A percentile compares a stretch with the other conserved stretches of the same genome.
phyloP scores from a whole-genome alignment of 2,888 invertebrate species.

The Mycogona germanica region DNA sequence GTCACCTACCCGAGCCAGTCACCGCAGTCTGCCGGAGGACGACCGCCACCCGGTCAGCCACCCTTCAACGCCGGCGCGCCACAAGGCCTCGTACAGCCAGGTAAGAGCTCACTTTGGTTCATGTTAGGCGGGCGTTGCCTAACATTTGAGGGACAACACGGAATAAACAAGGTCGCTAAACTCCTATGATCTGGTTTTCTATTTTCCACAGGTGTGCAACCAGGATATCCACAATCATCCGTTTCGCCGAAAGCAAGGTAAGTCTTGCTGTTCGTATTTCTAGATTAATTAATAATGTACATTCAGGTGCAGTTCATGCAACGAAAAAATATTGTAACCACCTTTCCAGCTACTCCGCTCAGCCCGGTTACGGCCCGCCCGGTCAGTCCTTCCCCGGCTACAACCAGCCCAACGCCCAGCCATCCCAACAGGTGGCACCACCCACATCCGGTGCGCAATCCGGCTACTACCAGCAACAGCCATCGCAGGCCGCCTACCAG shows the following conservation, averaged over 20 bases:
- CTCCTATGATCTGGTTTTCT: too few relatives aligned
- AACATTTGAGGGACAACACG: too few relatives aligned
- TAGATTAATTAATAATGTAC: background rate
- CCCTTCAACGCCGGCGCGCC: too few relatives aligned
- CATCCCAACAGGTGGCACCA: background rate
- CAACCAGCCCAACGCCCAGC: background rate
- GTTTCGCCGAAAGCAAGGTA: conserved; percentile 16
- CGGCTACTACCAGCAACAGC: conserved; percentile 14
- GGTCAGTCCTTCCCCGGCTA: conserved; percentile 1
- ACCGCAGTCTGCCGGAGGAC: background rate
- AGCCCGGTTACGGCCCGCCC: background rate
- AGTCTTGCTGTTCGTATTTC: conserved; percentile 3
- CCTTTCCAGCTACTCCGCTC: background rate
- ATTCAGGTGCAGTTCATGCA: too few relatives aligned
- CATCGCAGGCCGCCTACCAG: background rate
- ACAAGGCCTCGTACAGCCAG: too few relatives aligned
- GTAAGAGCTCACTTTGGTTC: too few relatives aligned
- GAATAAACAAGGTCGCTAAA: too few relatives aligned
- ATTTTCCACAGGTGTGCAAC: too few relatives aligned
- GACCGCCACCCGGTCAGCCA: background rate
- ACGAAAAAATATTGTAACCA: too few relatives aligned
- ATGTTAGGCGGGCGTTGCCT: too few relatives aligned
- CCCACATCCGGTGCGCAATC: conserved; percentile 2
- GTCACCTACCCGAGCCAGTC: too few relatives aligned
- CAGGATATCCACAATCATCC: too few relatives aligned